Conservation (phyloP, 1,140 invertebrate species). For the Diorhabda elongata region DNA sequence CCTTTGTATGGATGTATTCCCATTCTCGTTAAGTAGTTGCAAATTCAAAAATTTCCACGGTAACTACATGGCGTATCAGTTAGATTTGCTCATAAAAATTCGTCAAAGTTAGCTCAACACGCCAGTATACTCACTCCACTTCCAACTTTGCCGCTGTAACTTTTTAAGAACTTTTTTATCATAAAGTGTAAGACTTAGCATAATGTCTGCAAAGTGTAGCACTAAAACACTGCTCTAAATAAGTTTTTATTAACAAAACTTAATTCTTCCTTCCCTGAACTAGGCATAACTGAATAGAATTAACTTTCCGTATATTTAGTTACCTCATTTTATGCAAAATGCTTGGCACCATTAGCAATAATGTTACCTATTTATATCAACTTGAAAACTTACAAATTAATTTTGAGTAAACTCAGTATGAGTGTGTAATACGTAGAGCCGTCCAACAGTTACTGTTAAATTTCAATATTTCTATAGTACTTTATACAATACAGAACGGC, state of each 20-base stretch:
- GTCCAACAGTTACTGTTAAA: no score
- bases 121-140: no score
- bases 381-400: neutral
- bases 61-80: no score
- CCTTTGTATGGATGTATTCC: no score
- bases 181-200: neutral
- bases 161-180: neutral
- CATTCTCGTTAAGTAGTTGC: no score
- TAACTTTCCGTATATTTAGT: neutral
- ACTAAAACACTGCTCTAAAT: neutral
- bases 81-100: no score
- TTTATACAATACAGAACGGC: no score
- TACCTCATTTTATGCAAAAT: slow-evolving; percentile 3
- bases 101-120: no score
- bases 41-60: no score
- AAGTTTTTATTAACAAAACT: slow-evolving; percentile 1
- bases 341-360: neutral
- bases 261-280: neutral
- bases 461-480: no score
- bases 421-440: no score
- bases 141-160: neutral
- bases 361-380: neutral
- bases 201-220: neutral
- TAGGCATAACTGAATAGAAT: neutral
- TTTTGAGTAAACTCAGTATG: neutral